Percentiles rank a stretch among this genome's conserved stretches.
phyloP scores from a whole-genome alignment of 2,888 invertebrate species.

The Lycophotia porphyrea region DNA sequence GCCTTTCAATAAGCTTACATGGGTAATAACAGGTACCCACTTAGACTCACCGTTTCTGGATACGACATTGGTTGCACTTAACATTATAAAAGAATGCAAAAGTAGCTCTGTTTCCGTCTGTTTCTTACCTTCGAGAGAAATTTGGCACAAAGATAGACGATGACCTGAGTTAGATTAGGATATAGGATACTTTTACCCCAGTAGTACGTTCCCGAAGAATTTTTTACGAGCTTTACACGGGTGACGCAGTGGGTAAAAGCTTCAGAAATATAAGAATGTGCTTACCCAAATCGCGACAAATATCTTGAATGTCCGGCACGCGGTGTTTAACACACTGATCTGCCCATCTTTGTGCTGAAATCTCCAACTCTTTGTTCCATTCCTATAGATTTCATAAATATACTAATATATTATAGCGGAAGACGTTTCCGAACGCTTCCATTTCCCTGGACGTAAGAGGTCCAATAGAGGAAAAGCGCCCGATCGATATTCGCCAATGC shows the following conservation, averaged over 20 bases:
- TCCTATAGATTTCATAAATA: constrained; percentile 67
- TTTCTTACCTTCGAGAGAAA: neutral
- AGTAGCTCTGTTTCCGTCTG: neutral
- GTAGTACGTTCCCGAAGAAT: neutral
- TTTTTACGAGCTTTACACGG: neutral
- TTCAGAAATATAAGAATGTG: neutral
- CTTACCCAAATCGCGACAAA: constrained; percentile 81
- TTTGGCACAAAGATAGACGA: neutral
- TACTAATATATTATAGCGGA: too few relatives aligned
- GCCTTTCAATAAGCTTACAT: too few relatives aligned
- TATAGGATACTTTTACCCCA: neutral
- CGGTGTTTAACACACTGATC: constrained; percentile 81
- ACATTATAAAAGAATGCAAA: neutral
- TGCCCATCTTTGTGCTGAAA: constrained; percentile 84
- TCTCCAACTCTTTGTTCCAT: constrained; percentile 82
- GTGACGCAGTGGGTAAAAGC: neutral
- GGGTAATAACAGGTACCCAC: too few relatives aligned
- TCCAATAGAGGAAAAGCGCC: too few relatives aligned
- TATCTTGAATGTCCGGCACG: constrained; percentile 75
- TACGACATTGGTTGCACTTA: too few relatives aligned
- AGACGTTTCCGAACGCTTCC: too few relatives aligned
- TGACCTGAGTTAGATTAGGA: neutral
- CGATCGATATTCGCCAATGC: too few relatives aligned
- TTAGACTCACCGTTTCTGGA: too few relatives aligned
- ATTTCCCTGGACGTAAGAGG: too few relatives aligned